Evolutionary conservation across 2,113 vertebrate genomes (phyloP), one percentile per base, ranked within the genome.

Genomic region (Sarotherodon lohbergeri): DNA sequence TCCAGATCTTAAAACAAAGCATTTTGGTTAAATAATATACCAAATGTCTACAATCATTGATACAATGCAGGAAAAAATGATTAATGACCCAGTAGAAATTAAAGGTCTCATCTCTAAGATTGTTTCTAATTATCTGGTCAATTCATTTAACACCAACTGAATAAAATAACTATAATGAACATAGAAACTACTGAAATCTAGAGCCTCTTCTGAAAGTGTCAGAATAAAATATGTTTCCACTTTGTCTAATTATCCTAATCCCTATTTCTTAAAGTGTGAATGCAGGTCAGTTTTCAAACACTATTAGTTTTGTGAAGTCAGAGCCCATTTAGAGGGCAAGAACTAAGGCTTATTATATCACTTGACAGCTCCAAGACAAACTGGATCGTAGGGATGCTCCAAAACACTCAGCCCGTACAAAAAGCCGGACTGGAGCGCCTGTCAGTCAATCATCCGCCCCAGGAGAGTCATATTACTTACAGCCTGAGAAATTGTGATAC

Each of bases 391-490:
- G 86, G 88, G 90, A 90, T 89, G 80, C 88, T 91, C 88, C 55
- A 79, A 79, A 91, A 91, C 86, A 86, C 90, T 90, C 57, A 89
- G 55, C 82, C 63, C 2, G 4, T 71, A 80, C 87, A 91, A 84
- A 89, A 83, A 91, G 85, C 46, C 7, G 29, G 88, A 83, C 88
- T 83, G 90, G 79, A 93, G 80, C 7, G 57, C 14, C 87, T 93
- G 95, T 95, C 96, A 93, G 87, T 95, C 96, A 95, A 88, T 93
- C 92, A 93, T 2, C 5, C 59, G 89, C 83, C 92, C 85, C 92
- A 87, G 88, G 66, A 89, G 83, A 59, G 22, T 13, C 5, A 52
- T 93, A 89, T 96, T 96, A 95, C 95, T 97, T 96, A 95, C 93
- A 95, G 93, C 92, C 94, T 92, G 92, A 90, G 89, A 87, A 93